Evolutionary conservation across 1,140 invertebrate species (phyloP), one percentile per base, ranked within the genome.

Genomic region (Drosophila orosa): DNA sequence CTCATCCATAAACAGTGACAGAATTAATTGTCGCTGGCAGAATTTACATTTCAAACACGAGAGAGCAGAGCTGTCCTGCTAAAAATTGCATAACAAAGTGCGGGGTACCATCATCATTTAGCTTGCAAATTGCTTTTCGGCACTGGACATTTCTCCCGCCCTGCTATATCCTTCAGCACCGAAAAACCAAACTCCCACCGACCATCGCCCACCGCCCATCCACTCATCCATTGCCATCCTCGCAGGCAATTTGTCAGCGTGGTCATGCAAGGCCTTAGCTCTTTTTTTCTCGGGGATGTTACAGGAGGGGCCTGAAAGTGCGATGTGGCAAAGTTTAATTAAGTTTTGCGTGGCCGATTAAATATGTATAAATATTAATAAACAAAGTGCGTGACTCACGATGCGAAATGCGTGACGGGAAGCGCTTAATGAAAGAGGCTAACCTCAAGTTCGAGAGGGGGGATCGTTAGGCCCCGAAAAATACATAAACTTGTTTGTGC

Each of bases 281-380:
- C 15, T 15, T 48, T 50, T 57, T 62, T 31, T 56, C 19, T 55
- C 10, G 31, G 12, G 44, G 37, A 40, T 60, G 37, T 50, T 58
- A 5, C 12, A 17, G 60, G 25, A 59, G 35, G 39, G 19, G 22
- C 15, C 22, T 8, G 12, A 65, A 48, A 31, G 65, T 54, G 45
- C 60, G 33, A 65, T 66, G 50, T 55, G 45, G 39, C 29, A 76
- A 76, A 76, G 60, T 76, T 76, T 75, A 76, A 76, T 76, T 76
- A 76, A 76, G 73, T 76, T 76, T 76, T 75, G 73, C 73, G 73
- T 29, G 6, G 8, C 25, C 55, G 73, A 76, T 76, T 76, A 76
- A 76, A 76, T 76, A 75, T 76, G 73, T 75, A 68, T 68, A 76
- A 76, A 75, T 75, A 75, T 67, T 75, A 75, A 67, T 75, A 66